phyloP scores from a whole-genome alignment of 2,888 invertebrate genomes.

The Drosophila prostipennis region DNA sequence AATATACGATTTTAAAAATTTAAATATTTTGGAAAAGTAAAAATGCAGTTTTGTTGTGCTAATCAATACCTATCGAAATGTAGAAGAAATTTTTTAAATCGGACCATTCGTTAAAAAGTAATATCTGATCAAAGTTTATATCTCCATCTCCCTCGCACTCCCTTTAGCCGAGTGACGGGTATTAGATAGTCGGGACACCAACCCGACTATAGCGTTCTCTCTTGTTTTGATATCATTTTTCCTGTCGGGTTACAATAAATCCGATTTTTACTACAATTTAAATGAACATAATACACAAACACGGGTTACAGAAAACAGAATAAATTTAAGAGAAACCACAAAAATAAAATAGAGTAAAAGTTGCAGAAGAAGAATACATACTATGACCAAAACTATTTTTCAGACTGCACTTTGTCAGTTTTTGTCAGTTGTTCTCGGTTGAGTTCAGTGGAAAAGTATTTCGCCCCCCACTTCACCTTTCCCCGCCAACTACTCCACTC shows the following conservation, averaged over 20 bases:
- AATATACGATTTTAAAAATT: no score
- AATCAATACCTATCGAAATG: no score
- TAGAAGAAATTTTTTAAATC: no score
- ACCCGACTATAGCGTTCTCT: no score
- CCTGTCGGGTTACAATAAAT: neutral
- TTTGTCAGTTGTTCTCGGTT: constrained; percentile 63
- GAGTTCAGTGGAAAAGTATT: constrained; percentile 43
- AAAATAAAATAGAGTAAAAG: neutral
- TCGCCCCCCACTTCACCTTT: constrained; percentile 6
- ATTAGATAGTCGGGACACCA: no score
- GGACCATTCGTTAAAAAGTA: no score
- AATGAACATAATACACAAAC: neutral
- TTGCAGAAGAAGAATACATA: constrained; percentile 12
- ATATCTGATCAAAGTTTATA: no score
- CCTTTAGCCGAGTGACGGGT: no score
- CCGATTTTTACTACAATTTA: constrained; percentile 6
- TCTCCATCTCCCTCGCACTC: no score
- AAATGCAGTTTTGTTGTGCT: no score
- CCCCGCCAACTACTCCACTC: constrained; percentile 31
- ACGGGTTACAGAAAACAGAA: constrained; percentile 4
- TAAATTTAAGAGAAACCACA: constrained; percentile 37
- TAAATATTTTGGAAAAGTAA: no score
- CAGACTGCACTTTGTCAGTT: constrained; percentile 71
- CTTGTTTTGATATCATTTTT: neutral
- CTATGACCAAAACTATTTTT: constrained; percentile 41